Evolutionary conservation across 2,113 vertebrate species (phyloP), one percentile per base, ranked within the genome.

Genomic region (Syngnathoides biaculeatus): DNA sequence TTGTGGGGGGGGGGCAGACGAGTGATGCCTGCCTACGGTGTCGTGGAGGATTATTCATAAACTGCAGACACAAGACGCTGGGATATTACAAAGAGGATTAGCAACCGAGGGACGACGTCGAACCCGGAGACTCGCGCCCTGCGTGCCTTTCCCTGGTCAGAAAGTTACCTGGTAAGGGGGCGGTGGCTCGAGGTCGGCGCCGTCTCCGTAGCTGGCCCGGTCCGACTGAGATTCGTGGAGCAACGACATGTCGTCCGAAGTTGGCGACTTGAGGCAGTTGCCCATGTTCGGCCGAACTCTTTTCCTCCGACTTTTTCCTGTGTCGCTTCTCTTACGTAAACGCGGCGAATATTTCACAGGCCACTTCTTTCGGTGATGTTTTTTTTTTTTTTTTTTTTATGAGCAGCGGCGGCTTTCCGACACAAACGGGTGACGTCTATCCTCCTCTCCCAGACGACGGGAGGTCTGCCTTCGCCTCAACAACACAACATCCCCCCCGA

Each of bases 201-300:
- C 95, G 73, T 97, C 96, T 74, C 94, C 95, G 76, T 95, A 97
- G 89, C 95, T 97, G 73, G 94, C 95, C 78, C 94, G 89, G 91
- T 98, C 96, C 64, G 95, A 97, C 89, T 96, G 95, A 42, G 96
- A 98, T 79, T 98, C 96, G 75, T 98, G 95, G 2, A 98, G 94
- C 88, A 98, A 85, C 77, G 96, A 98, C 81, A 98, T 98, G 87
- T 98, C 96, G 91, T 98, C 96, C 77, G 95, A 97, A 78, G 95
- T 97, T 71, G 95, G 96, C 84, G 95, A 96, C 87, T 97, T 97
- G 80, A 98, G 87, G 90, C 96, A 98, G 89, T 97, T 98, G 87
- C 95, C 96, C 96, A 97, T 97, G 68, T 65, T 79, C 53, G 50
- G 52, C 65, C 56, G 68, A 79, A 86, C 80, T 72, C 76, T 66